These are phyloP conservation scores for Andrena chrysosceles DNA, from an alignment of 2,888 invertebrate species.

Conservation along the genomic window DNA sequence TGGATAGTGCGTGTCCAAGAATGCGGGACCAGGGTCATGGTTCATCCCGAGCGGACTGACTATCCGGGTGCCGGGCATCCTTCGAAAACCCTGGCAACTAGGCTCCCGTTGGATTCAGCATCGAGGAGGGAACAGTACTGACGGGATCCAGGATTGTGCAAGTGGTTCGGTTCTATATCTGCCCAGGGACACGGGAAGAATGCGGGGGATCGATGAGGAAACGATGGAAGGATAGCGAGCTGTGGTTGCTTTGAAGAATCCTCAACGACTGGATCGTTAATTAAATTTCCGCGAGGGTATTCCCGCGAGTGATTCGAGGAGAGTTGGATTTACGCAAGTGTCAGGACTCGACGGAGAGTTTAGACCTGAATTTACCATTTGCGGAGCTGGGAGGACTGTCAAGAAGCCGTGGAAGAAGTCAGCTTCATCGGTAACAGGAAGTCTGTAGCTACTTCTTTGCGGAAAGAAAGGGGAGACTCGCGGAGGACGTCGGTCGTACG, in stretches of 20 bases:
- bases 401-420: neutral
- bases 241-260: neutral
- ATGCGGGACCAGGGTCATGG: slow-evolving; percentile 14
- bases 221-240: neutral
- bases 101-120: neutral
- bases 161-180: slow-evolving; percentile 1
- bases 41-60: neutral
- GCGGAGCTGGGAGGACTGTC: neutral
- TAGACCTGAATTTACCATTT: neutral
- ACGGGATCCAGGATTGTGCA: neutral
- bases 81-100: neutral
- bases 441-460: too few species aligned
- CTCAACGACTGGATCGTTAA: neutral
- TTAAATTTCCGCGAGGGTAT: neutral
- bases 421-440: neutral
- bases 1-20: slow-evolving; percentile 35
- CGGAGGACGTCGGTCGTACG: neutral
- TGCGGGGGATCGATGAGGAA: slow-evolving; percentile 9
- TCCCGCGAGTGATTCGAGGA: neutral
- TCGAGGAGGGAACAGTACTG: neutral
- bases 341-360: neutral
- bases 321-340: too few species aligned
- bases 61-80: neutral
- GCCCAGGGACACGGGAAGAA: neutral
- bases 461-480: neutral